Percentiles rank a stretch among this genome's conserved stretches.
Evolutionary conservation across 1,140 invertebrate genomes (phyloP).

Genomic region (Drosophila melanogaster): DNA sequence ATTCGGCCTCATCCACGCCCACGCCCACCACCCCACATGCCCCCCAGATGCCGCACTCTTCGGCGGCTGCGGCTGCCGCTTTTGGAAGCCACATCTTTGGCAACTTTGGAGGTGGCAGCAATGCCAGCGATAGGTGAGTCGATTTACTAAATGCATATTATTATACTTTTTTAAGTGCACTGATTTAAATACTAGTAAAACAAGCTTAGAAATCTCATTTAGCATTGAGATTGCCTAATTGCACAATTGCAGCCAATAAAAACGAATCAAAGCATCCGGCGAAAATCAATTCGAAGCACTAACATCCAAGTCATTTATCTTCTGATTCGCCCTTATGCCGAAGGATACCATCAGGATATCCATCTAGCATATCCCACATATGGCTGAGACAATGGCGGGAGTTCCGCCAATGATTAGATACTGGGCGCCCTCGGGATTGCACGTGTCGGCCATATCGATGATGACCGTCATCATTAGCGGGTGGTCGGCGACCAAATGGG

Average conservation of each 20-base stretch:
- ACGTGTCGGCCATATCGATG: constrained; percentile 65
- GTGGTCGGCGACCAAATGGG: not conserved
- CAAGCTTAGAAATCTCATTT: not conserved
- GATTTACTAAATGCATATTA: not conserved
- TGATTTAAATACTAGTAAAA: too few relatives aligned
- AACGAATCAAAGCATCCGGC: constrained; percentile 8
- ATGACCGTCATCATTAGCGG: constrained; percentile 54
- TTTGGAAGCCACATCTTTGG: constrained; percentile 81
- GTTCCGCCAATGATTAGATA: constrained; percentile 58
- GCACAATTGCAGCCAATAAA: not conserved
- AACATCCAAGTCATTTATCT: constrained; percentile 8
- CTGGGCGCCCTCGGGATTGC: constrained; percentile 26
- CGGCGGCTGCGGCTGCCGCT: constrained; percentile 67
- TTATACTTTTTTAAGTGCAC: too few relatives aligned
- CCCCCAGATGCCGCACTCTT: constrained; percentile 56
- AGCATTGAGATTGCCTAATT: not conserved
- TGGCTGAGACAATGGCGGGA: constrained; percentile 49
- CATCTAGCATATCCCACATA: constrained; percentile 18
- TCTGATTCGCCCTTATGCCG: not conserved
- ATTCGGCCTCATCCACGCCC: constrained; percentile 70
- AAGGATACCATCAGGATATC: not conserved
- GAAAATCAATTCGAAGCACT: not conserved
- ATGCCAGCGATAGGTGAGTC: constrained; percentile 70
- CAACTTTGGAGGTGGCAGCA: constrained; percentile 66
- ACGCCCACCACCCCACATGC: constrained; percentile 68